Conservation (phyloP, 2,113 vertebrate genomes). For the Pterocles gutturalis region DNA sequence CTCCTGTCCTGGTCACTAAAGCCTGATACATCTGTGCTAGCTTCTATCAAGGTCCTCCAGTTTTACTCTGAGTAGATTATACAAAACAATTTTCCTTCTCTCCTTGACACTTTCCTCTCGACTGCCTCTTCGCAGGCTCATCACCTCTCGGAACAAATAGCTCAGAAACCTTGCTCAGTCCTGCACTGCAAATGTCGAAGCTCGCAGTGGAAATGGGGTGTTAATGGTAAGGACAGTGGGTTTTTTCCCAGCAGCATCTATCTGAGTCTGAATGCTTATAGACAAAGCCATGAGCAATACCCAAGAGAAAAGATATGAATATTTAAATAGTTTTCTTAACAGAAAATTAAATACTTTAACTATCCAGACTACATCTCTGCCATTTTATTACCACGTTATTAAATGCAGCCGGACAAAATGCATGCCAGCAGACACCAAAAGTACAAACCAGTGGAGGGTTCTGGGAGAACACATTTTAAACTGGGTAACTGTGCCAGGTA, state of each 20-base stretch:
- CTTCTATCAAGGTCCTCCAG: neutral
- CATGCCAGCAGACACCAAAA: fast-evolving
- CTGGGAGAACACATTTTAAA: neutral
- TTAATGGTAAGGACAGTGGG: neutral
- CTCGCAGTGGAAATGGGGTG: neutral
- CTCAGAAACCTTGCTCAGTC: neutral
- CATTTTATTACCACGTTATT: neutral
- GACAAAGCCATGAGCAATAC: conserved; percentile 16
- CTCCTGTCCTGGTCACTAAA: neutral
- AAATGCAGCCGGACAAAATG: neutral
- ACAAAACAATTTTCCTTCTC: neutral
- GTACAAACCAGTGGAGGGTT: neutral
- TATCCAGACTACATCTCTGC: neutral
- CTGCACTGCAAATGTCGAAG: neutral
- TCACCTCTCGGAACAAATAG: neutral
- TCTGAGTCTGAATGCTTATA: neutral
- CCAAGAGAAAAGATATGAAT: conserved; percentile 44
- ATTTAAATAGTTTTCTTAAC: conserved; percentile 66
- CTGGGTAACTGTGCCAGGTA: neutral
- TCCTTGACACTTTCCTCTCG: neutral
- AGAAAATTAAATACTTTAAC: conserved; percentile 65
- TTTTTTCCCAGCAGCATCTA: neutral
- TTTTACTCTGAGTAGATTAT: neutral
- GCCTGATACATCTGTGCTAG: neutral
- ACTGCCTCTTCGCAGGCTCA: neutral